phyloP scores from a whole-genome alignment of 2,888 invertebrate species.

The Oeneis ivallda region DNA sequence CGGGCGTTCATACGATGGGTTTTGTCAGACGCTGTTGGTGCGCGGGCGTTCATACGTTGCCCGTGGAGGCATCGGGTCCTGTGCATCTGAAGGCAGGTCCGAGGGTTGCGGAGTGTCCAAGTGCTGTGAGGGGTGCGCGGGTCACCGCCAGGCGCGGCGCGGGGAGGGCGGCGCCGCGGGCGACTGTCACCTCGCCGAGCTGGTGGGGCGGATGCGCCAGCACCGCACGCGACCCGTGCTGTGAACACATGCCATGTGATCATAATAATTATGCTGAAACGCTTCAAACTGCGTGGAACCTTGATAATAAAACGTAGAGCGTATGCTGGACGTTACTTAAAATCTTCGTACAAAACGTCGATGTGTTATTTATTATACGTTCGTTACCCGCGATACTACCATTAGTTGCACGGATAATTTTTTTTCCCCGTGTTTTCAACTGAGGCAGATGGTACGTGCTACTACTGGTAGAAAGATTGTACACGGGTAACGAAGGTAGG shows the following conservation, averaged over 20 bases:
- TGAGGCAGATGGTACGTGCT: no score
- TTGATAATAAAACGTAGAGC: no score
- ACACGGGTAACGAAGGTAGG: no score
- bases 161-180: slow-evolving; percentile 38
- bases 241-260: slow-evolving; percentile 23
- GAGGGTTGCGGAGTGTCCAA: background rate
- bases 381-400: no score
- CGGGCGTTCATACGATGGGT: background rate
- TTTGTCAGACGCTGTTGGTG: background rate
- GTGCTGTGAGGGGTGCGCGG: slow-evolving; percentile 7
- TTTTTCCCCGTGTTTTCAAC: no score
- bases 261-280: no score
- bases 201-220: slow-evolving; percentile 60
- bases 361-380: no score
- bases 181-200: slow-evolving; percentile 55
- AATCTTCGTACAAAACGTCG: no score
- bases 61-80: background rate
- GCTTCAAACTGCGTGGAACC: no score
- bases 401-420: no score
- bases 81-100: background rate
- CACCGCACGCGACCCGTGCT: slow-evolving; percentile 71
- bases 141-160: slow-evolving; percentile 52
- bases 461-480: no score
- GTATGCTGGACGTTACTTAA: no score
- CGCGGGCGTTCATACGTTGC: background rate